Base-by-base conservation (phyloP, 2,113 vertebrate genomes). In the Hipposideros armiger region DNA sequence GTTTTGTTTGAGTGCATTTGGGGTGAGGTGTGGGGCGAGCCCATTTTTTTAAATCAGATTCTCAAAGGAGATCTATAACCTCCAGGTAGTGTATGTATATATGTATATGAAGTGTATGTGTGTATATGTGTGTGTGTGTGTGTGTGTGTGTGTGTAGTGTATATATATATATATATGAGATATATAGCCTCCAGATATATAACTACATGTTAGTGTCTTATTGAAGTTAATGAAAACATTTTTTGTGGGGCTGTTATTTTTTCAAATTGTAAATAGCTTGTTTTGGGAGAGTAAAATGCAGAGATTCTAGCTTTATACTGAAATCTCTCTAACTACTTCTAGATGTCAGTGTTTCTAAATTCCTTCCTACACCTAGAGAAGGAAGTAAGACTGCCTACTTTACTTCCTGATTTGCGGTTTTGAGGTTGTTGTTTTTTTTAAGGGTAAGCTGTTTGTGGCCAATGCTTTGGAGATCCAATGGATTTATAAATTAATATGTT, bases 371-470 rank as follows among this genome's bases (percentile, higher is more conserved):
- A 87, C 40, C 4, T 89, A 45, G 19, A 95, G 80, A 96, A 97
- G 95, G 97, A 97, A 97, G 84, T 77, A 60, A 81, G 92, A 78
- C n/a, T 66, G 85, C 84, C 80, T 90, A 0, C 58, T 95, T 92
- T 81, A 93, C 85, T 96, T 97, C 77, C 82, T 96, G 88, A 93
- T 97, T 96, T 97, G 97, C 94, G 97, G 97, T 97, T 96, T 97
- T 93, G 95, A 89, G 96, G 90, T 96, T 97, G 36, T 36, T 36
- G 2, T 36, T 36, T 94, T 94, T 94, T 91, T 90, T 91, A 96
- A 54, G 88, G 77, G 89, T 95, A 58, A 58, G 42, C 66, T 86
- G 4, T 56, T 67, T 89, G 66, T 95, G 72, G 76, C 56, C 56
- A 78, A 3, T 96, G 24, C 52, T 80, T 30, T 84, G 83, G 58